Conservation (phyloP, 2,797 vertebrate genomes). For the Bucorvus abyssinicus region DNA sequence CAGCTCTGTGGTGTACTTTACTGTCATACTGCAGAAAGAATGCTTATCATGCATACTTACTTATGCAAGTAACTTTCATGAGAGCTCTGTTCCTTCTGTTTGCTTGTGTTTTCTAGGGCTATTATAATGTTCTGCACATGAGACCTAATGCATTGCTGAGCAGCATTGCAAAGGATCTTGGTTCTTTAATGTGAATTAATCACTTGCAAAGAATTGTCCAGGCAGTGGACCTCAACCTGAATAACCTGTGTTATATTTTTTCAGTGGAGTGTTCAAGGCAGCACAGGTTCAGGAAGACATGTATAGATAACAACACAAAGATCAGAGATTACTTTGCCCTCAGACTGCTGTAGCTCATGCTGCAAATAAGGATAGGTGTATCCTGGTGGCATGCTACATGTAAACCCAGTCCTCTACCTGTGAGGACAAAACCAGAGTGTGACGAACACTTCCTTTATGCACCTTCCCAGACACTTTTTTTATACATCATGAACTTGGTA, state of each 20-base stretch:
- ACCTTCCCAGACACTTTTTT: background rate
- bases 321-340: background rate
- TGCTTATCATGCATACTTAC: background rate
- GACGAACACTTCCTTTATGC: background rate
- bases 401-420: background rate
- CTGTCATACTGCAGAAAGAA: background rate
- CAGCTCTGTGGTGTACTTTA: background rate
- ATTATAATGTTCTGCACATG: fast-evolving
- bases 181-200: background rate
- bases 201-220: background rate
- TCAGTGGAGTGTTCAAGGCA: background rate
- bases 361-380: background rate
- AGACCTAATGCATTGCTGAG: background rate
- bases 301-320: background rate
- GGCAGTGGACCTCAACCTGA: background rate
- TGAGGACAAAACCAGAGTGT: background rate
- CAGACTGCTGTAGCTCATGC: background rate
- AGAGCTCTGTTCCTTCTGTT: background rate
- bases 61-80: background rate
- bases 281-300: background rate
- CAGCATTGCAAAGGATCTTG: background rate
- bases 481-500: background rate
- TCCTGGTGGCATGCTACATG: background rate
- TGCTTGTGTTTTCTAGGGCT: background rate
- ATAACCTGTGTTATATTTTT: background rate